Evolutionary conservation across 2,113 vertebrate genomes (phyloP).

Genomic region (Dicrurus megarhynchus): DNA sequence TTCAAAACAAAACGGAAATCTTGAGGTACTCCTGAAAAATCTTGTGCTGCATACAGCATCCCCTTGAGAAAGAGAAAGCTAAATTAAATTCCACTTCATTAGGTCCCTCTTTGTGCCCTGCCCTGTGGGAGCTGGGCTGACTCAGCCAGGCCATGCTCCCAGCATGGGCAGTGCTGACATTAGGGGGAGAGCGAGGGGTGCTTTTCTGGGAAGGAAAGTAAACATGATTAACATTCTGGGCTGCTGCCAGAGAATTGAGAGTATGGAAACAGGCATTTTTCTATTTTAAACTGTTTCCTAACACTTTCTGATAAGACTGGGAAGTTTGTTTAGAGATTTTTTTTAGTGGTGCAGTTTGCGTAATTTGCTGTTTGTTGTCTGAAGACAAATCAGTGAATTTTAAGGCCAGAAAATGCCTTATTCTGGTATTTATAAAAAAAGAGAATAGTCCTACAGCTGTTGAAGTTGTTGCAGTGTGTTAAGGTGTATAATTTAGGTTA

Average conservation of each 20-base stretch:
- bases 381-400: background rate
- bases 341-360: background rate
- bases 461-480: background rate
- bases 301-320: background rate
- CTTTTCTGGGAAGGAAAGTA: background rate
- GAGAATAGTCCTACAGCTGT: background rate
- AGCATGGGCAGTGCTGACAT: background rate
- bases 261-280: background rate
- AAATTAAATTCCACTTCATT: background rate
- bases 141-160: background rate
- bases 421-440: background rate
- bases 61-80: background rate
- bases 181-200: background rate
- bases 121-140: background rate
- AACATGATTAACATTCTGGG: background rate
- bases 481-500: background rate
- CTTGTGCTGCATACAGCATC: background rate
- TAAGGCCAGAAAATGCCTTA: background rate
- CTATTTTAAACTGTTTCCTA: background rate
- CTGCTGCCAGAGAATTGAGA: background rate
- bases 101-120: background rate
- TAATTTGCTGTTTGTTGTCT: background rate
- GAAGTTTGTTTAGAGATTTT: background rate
- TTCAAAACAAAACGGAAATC: background rate
- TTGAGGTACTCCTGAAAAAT: background rate